phyloP scores from a whole-genome alignment of 2,888 invertebrate genomes.

The Drosophila ochracea region DNA sequence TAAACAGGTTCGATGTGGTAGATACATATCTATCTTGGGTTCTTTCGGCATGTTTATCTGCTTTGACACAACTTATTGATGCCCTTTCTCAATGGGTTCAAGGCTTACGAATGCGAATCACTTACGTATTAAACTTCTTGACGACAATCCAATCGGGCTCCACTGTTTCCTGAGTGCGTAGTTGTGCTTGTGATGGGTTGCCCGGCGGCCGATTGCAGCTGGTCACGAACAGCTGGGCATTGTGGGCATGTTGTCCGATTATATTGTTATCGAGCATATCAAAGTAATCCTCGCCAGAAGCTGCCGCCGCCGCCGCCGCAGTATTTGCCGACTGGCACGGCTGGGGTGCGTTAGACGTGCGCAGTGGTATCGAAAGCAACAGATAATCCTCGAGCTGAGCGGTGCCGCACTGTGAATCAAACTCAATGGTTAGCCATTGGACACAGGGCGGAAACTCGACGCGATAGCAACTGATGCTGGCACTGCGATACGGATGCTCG shows the following conservation, averaged over 20 bases:
- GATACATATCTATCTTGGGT: too few relatives aligned
- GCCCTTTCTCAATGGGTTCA: too few relatives aligned
- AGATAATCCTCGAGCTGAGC: slow-evolving; percentile 96
- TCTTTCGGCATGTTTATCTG: neutral
- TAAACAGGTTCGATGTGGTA: too few relatives aligned
- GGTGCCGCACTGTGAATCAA: slow-evolving; percentile 96
- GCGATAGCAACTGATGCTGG: slow-evolving; percentile 92
- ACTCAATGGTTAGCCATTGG: slow-evolving; percentile 96
- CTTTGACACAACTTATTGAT: neutral
- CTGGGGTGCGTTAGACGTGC: slow-evolving; percentile 58
- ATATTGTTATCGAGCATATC: slow-evolving; percentile 83
- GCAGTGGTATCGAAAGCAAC: slow-evolving; percentile 89
- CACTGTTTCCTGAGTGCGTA: slow-evolving; percentile 54
- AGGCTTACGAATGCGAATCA: neutral
- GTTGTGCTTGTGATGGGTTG: slow-evolving; percentile 62
- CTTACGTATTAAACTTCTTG: slow-evolving; percentile 88
- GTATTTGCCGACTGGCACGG: slow-evolving; percentile 42
- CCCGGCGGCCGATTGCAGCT: slow-evolving; percentile 69
- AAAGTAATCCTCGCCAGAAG: slow-evolving; percentile 77
- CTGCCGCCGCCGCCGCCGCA: slow-evolving; percentile 11
- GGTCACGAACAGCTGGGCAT: slow-evolving; percentile 72
- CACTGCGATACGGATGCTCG: slow-evolving; percentile 97
- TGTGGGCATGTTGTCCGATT: slow-evolving; percentile 45
- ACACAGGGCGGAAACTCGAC: slow-evolving; percentile 95
- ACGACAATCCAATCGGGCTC: slow-evolving; percentile 88